Base-by-base conservation (phyloP, 2,797 vertebrate species). In the Cuculus canorus region DNA sequence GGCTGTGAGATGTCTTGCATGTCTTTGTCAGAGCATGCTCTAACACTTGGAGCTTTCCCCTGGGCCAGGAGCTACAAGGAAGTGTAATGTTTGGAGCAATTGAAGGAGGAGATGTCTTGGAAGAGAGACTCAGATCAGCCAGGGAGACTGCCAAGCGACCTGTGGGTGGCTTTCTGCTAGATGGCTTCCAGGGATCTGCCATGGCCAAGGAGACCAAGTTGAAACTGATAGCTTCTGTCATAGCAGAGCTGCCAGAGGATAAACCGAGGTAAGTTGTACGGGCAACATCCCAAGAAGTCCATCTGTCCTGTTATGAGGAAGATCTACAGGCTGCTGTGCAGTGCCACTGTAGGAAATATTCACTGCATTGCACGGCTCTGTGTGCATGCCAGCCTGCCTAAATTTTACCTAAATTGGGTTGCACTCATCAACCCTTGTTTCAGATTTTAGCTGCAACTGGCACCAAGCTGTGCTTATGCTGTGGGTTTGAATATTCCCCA, bases 121-220 rank as follows among this genome's bases (percentile, higher is more conserved):
- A 99, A 43, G 99, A 99, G 97, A 98, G 99, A 91, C 95, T 98
- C 71, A 98, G 99, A 87, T 99, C 99, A 2, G 99, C 99, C 47
- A 98, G 97, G 64, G 99, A 99, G 97, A 99, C 99, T 9, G 98
- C 98, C 80, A 99, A 99, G 97, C 98, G 99, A 73, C 99, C 99
- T 0, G 99, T 99, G 37, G 98, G 98, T 17, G 99, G 99, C 86
- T 99, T 99, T 97, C 98, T 99, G 61, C 97, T 99, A 96, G 99
- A 99, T 47, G 98, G 99, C 76, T 98, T 99, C 93, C 99, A 98
- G 87, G 98, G 98, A 17, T 86, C 91, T 85, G 95, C 97, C 72
- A 97, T 98, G 97, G 97, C 98, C 71, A 97, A 95, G 92, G 96
- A 98, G 66, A 97, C 98, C 75, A 99, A 98, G 92, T 97, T 97